Base-by-base conservation (phyloP, 2,113 vertebrate genomes). In the Pampusana beccarii region DNA sequence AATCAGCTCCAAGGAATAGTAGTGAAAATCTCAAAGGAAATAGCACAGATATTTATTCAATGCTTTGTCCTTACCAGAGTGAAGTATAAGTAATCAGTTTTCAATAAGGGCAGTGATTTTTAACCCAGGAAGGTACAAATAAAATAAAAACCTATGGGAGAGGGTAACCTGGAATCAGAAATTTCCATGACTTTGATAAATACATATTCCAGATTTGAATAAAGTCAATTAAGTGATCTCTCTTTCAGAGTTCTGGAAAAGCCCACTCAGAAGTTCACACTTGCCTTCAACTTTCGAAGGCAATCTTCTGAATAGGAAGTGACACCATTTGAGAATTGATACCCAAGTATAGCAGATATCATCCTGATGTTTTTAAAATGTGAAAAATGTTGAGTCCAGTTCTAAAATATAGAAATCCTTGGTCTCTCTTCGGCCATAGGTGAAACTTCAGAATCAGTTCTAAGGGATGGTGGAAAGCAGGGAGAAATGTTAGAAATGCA, bases 281-380 rank as follows among this genome's bases (percentile, higher is more conserved):
- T 54, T 74, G 13, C 17, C 33, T 51, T 70, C 29, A 60, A 10
- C 25, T 74, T 87, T 62, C 10, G 53, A 57, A 88, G 75, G 25
- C 33, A 53, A 1, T 71, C 13, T 56, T 42, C 18, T 91, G 53
- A 53, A 38, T 12, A 54, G 51, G 50, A 46, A 33, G 17, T 56
- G 29, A 36, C 15, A n/a, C 16, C 3, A 4, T 67, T 74, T 71
- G 33, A 75, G 26, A 80, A 13, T 20, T 36, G 51, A 28, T 70
- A 19, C 5, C 9, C 0, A 8, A 58, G 6, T 28, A 18, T 7
- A 60, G 61, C 20, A 33, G 19, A 9, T 34, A 40, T 0, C 1
- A 13, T 64, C 25, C 38, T 56, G 9, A 16, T 86, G 10, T 10
- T 92, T 72, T 82, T 44, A 67, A 83, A 61, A 62, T 13, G 11